phyloP scores from a whole-genome alignment of 2,888 invertebrate species.

The Apamea sordens region DNA sequence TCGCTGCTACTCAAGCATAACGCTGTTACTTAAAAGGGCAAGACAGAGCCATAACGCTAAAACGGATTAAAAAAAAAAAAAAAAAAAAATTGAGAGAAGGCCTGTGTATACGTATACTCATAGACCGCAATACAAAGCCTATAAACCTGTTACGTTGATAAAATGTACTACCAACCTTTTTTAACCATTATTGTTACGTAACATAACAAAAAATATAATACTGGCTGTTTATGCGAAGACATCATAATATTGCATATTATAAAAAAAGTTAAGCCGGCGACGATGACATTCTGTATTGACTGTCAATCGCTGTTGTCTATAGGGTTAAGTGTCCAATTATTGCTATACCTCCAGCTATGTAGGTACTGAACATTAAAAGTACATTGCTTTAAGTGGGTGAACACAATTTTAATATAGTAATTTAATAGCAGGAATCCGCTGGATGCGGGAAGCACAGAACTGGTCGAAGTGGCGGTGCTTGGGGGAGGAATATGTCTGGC shows the following conservation, averaged over 20 bases:
- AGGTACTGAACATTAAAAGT: not conserved
- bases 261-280: not conserved
- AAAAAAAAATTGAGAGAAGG: too few relatives aligned
- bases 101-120: too few relatives aligned
- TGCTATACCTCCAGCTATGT: not conserved
- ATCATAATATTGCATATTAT: too few relatives aligned
- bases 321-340: constrained; percentile 29
- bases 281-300: not conserved
- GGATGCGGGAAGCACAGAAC: not conserved
- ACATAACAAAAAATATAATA: not conserved
- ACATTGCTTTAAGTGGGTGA: not conserved
- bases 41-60: too few relatives aligned
- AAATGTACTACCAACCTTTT: not conserved
- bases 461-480: not conserved
- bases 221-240: constrained; percentile 16
- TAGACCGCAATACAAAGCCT: too few relatives aligned
- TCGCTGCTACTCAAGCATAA: too few relatives aligned
- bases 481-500: too few relatives aligned
- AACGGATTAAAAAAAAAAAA: too few relatives aligned
- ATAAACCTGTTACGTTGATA: not conserved
- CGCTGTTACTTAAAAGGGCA: too few relatives aligned
- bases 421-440: not conserved
- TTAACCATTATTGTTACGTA: not conserved
- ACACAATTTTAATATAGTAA: not conserved
- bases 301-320: constrained; percentile 20